These are phyloP conservation scores for Illadopsis cleaveri DNA, from an alignment of 2,113 vertebrate species.

Conservation along the genomic window DNA sequence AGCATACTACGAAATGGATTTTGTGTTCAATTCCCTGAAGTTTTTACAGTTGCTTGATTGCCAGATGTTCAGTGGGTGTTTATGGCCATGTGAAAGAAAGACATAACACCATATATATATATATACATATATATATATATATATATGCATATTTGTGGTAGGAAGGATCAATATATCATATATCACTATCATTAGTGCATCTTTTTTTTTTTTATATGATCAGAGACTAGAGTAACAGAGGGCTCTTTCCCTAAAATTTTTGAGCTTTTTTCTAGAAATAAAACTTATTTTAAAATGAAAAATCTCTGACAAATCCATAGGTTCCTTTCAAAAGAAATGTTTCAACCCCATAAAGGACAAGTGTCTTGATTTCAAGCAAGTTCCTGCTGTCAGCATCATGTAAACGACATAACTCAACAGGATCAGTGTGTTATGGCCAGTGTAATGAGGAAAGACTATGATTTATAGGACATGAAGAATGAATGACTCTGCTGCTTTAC, in stretches of 20 bases:
- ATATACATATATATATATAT: too few relatives aligned
- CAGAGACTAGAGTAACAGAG: neutral
- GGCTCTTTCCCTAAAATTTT: neutral
- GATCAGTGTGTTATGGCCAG: neutral
- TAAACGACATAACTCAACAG: slow-evolving; percentile 14
- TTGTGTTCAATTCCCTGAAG: neutral
- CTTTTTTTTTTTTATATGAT: neutral
- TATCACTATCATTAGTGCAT: neutral
- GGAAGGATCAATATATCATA: neutral
- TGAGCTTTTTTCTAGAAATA: neutral
- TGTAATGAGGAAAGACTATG: neutral
- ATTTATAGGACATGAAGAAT: neutral
- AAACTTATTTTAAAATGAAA: neutral
- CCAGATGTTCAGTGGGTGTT: neutral
- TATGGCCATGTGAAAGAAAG: neutral
- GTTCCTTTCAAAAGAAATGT: neutral
- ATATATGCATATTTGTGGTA: neutral
- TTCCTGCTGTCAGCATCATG: neutral
- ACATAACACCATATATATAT: neutral
- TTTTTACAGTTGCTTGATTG: neutral
- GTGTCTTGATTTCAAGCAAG: neutral
- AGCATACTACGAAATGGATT: neutral
- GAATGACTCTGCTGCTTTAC: neutral
- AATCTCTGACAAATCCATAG: neutral
- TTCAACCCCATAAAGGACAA: neutral